Evolutionary conservation across 2,113 vertebrate species (phyloP).

Genomic region (Vidua chalybeata): DNA sequence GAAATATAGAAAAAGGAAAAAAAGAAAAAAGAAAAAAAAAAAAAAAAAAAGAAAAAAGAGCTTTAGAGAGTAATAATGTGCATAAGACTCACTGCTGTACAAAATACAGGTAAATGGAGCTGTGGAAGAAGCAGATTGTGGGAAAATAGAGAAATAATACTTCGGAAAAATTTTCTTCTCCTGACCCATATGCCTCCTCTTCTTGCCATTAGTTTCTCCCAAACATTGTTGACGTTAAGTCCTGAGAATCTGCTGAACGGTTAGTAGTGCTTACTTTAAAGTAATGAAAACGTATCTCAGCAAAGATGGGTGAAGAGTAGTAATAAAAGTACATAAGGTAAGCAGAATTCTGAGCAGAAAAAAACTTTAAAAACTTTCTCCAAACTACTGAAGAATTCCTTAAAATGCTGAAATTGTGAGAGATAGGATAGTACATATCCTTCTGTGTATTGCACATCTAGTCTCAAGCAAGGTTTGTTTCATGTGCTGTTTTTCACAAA

Average conservation of each 20-base stretch:
- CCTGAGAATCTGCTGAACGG: background rate
- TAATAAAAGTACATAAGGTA: background rate
- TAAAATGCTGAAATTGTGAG: background rate
- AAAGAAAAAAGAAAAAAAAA: too few species aligned
- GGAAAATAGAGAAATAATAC: background rate
- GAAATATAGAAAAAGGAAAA: too few species aligned
- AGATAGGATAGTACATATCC: background rate
- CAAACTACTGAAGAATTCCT: background rate
- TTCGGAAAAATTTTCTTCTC: background rate
- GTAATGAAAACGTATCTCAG: background rate
- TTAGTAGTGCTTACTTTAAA: background rate
- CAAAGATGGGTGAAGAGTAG: background rate
- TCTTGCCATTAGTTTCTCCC: background rate
- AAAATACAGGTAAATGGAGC: background rate
- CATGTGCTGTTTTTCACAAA: background rate
- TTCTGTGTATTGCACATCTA: background rate
- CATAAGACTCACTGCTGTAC: background rate
- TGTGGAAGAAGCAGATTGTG: background rate
- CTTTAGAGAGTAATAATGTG: background rate
- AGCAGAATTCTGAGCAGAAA: background rate
- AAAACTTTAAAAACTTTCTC: background rate
- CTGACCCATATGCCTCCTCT: background rate
- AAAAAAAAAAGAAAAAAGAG: fast-evolving
- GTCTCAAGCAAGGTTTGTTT: background rate
- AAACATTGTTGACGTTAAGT: background rate